A percentile compares a stretch with the other conserved stretches of the same genome.
These are phyloP conservation scores for Eufriesea mexicana DNA, from an alignment of 1,140 invertebrate species.

Conservation along the genomic window DNA sequence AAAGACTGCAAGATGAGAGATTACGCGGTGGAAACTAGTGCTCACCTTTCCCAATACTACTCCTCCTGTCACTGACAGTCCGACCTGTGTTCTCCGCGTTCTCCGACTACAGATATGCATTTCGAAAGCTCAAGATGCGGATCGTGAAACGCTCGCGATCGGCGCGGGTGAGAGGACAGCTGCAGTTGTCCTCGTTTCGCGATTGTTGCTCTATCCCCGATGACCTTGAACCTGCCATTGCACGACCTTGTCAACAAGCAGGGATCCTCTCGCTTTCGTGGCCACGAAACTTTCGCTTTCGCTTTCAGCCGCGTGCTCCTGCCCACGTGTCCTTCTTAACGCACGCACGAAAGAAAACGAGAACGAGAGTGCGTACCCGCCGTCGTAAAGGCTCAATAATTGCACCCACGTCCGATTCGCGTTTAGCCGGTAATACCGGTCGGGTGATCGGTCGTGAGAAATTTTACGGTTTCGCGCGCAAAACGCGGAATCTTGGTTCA, in stretches of 20 bases:
- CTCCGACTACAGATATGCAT: not conserved
- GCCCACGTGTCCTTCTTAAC: conserved; percentile 41
- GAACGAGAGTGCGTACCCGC: not conserved
- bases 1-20: too few species aligned
- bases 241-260: conserved; percentile 27
- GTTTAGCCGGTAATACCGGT: not conserved
- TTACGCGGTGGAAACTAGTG: too few species aligned
- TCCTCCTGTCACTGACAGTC: too few species aligned
- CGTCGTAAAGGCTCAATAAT: not conserved
- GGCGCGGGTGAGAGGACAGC: not conserved
- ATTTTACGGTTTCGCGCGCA: not conserved
- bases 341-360: not conserved
- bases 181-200: conserved; percentile 7
- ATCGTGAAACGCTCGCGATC: too few species aligned
- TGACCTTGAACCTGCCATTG: conserved; percentile 45
- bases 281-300: conserved; percentile 41
- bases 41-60: too few species aligned
- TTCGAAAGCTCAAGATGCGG: conserved; percentile 3
- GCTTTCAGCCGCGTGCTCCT: not conserved
- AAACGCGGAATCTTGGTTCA: too few species aligned
- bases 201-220: conserved; percentile 12
- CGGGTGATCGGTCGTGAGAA: not conserved
- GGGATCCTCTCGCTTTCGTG: conserved; percentile 15
- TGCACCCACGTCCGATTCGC: not conserved
- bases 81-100: too few species aligned